phyloP scores from a whole-genome alignment of 2,888 invertebrate species.

The Chaitophorus viminalis region DNA sequence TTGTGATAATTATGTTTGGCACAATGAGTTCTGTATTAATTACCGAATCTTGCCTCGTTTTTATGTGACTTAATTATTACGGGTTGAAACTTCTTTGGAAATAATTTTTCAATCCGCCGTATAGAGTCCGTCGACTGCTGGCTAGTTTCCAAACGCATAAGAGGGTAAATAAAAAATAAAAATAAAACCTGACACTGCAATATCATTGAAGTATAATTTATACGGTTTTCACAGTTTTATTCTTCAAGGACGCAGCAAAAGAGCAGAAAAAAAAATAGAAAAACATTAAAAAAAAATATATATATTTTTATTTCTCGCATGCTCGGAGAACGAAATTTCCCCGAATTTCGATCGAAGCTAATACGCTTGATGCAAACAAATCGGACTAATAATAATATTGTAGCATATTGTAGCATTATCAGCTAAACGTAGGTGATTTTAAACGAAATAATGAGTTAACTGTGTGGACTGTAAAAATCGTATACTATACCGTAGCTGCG shows the following conservation, averaged over 20 bases:
- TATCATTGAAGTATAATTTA: constrained; percentile 55
- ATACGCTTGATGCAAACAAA: background rate
- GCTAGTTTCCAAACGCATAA: constrained; percentile 39
- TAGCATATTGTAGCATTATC: too few relatives aligned
- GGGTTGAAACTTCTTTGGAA: constrained; percentile 50
- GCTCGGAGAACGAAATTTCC: background rate
- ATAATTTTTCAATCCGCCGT: constrained; percentile 27
- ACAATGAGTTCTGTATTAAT: constrained; percentile 48
- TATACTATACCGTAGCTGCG: too few relatives aligned
- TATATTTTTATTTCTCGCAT: background rate
- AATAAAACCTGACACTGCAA: constrained; percentile 35
- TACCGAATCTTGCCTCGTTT: constrained; percentile 44
- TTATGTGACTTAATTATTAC: constrained; percentile 53
- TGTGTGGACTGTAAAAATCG: too few relatives aligned
- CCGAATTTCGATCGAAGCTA: background rate
- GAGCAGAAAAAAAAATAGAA: background rate
- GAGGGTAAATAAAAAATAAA: constrained; percentile 41
- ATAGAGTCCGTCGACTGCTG: background rate
- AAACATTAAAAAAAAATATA: constrained; percentile 28
- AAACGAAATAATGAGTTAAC: too few relatives aligned
- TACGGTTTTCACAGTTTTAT: constrained; percentile 33
- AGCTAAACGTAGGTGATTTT: too few relatives aligned
- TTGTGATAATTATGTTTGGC: constrained; percentile 49
- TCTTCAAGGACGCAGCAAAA: background rate
- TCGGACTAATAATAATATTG: background rate